phyloP scores from a whole-genome alignment of 2,797 vertebrate genomes.

The Eulemur coronatus region DNA sequence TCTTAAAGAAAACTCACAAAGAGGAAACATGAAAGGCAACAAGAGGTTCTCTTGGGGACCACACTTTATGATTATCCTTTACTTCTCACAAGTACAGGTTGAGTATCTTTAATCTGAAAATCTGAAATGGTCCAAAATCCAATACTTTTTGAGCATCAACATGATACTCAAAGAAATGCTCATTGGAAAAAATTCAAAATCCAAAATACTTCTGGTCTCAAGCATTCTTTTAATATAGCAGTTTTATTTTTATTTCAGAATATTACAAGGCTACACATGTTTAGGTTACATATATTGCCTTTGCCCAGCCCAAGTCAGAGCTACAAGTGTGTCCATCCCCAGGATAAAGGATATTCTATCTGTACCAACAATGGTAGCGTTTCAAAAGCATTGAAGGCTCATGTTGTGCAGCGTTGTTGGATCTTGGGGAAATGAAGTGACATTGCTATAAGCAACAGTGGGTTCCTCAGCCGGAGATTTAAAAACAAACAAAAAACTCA shows the following conservation, averaged over 20 bases:
- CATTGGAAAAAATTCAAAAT: neutral
- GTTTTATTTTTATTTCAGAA: too few species aligned
- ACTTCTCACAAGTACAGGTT: neutral
- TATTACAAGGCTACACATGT: too few species aligned
- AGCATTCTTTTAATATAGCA: neutral
- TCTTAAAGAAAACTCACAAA: neutral
- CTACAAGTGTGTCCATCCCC: too few species aligned
- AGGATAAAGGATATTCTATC: neutral
- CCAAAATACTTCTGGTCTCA: neutral
- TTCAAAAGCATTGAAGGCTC: neutral
- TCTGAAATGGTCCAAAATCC: neutral
- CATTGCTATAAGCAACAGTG: neutral
- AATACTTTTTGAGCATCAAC: neutral
- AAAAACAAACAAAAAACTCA: neutral
- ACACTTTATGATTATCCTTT: accelerated
- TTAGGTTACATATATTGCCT: too few species aligned
- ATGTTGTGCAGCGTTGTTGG: neutral
- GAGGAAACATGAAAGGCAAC: neutral
- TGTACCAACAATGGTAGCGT: neutral
- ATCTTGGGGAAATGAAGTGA: neutral
- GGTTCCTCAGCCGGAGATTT: neutral
- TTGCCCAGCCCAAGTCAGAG: too few species aligned
- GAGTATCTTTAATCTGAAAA: neutral
- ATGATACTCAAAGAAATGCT: neutral
- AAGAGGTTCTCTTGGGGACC: neutral